Evolutionary conservation across 2,797 vertebrate genomes (phyloP), one percentile per base, ranked within the genome.

Genomic region (Varecia variegata): DNA sequence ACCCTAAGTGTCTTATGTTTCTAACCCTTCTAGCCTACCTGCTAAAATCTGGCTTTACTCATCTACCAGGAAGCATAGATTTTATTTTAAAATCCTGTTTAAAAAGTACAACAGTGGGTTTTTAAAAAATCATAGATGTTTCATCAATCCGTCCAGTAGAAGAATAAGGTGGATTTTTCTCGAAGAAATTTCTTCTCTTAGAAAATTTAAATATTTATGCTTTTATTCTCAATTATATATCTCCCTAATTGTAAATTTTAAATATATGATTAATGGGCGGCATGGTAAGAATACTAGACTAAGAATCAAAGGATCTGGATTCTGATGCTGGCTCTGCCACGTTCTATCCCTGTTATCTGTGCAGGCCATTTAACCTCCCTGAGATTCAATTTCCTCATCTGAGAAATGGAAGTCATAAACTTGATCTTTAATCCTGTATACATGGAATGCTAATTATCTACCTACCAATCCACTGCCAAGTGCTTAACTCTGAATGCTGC

Each of bases 301-400:
- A 20, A 74, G 62, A 88, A 79, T 83, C 20, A 76, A 65, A 88
- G 83, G 2, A 56, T 27, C 40, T 86, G 9, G n/a, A 6, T 74
- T 95, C 62, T 73, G 76, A 74, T 67, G 17, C 62, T 62, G 35
- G 4, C 45, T 93, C 84, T 74, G 50, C 25, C 50, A 65, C 60
- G 52, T 74, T 58, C 58, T 88, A n/a, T 43, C 54, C 54, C 96
- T 86, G 47, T 25, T 25, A 54, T 77, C 87, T 52, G 15, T 95
- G 62, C 32, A 94, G 71, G 85, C 71, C 45, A 93, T 47, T 81
- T 70, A 77, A 70, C 21, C 32, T 40, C 20, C 47, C 62, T 47
- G 17, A 93, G 38, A 58, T 94, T 98, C 80, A 38, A 15, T 74
- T 97, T 97, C 47, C n/a, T 90, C 14, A 56, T 84, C 40, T 95